These are phyloP conservation scores for Hermatobates lingyangjiaoensis DNA, from an alignment of 1,140 invertebrate genomes.

Conservation along the genomic window DNA sequence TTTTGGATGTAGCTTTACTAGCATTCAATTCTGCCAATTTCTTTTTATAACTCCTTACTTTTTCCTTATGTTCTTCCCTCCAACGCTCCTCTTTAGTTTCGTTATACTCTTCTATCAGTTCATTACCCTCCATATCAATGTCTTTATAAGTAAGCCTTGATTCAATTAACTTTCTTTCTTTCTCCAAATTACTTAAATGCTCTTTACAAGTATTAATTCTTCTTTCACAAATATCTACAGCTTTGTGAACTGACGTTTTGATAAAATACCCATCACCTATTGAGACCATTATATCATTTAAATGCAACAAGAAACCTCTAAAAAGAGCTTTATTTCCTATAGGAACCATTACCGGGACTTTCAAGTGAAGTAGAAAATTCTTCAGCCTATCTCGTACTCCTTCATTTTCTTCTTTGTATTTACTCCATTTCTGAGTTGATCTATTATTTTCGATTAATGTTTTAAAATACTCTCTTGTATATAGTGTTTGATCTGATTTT, in stretches of 20 bases:
- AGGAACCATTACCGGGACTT: slow-evolving; percentile 35
- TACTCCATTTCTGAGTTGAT: slow-evolving; percentile 12
- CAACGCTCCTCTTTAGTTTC: slow-evolving; percentile 32
- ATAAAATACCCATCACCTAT: slow-evolving; percentile 52
- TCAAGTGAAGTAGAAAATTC: slow-evolving; percentile 17
- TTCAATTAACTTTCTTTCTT: slow-evolving; percentile 28
- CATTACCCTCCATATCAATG: slow-evolving; percentile 23
- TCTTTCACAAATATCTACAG: slow-evolving; percentile 36
- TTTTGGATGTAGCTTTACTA: slow-evolving; percentile 18
- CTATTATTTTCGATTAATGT: too few relatives aligned
- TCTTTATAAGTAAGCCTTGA: slow-evolving; percentile 25
- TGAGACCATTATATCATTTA: slow-evolving; percentile 47
- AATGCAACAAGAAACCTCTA: slow-evolving; percentile 45
- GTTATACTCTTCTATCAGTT: slow-evolving; percentile 33
- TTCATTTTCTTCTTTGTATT: slow-evolving; percentile 13
- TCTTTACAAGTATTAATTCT: slow-evolving; percentile 33
- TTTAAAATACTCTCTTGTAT: too few relatives aligned
- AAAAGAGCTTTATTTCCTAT: slow-evolving; percentile 43
- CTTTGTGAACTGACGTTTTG: slow-evolving; percentile 42
- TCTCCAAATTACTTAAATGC: slow-evolving; percentile 26
- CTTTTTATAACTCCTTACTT: slow-evolving; percentile 27
- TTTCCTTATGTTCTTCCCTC: slow-evolving; percentile 31
- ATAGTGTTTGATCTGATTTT: too few relatives aligned
- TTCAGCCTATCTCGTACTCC: slow-evolving; percentile 10
- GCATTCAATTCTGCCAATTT: slow-evolving; percentile 24